A percentile compares a stretch with the other conserved stretches of the same genome.
Evolutionary conservation across 2,113 vertebrate genomes (phyloP).

Genomic region (Calypte anna): DNA sequence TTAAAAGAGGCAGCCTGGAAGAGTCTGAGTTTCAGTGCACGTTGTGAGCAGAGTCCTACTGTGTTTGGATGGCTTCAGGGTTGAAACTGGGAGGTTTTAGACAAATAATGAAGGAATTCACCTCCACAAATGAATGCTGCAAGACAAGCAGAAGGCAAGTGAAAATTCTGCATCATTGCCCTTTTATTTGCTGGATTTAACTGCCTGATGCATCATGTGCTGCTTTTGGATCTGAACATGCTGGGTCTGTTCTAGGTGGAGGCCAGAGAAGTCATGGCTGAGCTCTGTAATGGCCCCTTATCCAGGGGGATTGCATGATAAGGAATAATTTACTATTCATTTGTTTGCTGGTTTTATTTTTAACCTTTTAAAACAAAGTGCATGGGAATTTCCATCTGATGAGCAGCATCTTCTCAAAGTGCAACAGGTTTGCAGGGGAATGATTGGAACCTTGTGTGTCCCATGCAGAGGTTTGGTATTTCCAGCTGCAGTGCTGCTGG

Average conservation of each 20-base stretch:
- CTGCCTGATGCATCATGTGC: not conserved
- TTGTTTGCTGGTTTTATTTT: not conserved
- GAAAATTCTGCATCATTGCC: not conserved
- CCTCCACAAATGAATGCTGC: not conserved
- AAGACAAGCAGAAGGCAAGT: not conserved
- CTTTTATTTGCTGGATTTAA: not conserved
- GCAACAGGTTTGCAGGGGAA: not conserved
- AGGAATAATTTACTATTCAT: not conserved
- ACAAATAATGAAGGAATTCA: not conserved
- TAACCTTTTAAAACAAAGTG: not conserved
- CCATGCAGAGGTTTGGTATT: not conserved
- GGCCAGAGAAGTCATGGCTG: not conserved
- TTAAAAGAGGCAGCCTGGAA: not conserved
- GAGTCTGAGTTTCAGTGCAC: not conserved
- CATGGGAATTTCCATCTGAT: not conserved
- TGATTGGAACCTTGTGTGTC: not conserved
- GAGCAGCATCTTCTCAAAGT: not conserved
- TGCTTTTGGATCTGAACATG: not conserved
- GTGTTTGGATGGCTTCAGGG: fast-evolving
- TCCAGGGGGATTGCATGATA: not conserved
- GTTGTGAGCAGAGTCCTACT: not conserved
- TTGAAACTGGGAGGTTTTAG: not conserved
- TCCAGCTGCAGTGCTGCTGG: not conserved
- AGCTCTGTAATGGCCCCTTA: not conserved
- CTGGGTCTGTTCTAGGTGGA: not conserved